Evolutionary conservation across 2,888 invertebrate species (phyloP).

Genomic region (Linnaemya vulpina): DNA sequence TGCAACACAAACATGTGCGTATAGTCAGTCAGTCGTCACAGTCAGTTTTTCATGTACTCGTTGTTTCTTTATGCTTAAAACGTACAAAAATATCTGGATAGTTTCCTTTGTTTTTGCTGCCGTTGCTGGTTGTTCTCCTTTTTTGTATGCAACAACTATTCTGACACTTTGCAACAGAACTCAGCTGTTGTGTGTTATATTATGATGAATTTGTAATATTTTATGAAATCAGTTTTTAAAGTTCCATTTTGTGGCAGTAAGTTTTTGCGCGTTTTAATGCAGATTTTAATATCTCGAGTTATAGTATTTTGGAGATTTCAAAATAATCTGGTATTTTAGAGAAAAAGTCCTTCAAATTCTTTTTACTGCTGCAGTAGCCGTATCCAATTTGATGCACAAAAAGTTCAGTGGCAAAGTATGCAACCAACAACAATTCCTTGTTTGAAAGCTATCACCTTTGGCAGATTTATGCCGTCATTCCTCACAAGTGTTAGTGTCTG

Average conservation of each 20-base stretch:
- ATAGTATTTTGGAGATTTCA: background rate
- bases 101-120: slow-evolving; percentile 39
- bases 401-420: background rate
- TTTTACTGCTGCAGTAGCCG: background rate
- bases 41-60: slow-evolving; percentile 56
- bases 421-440: background rate
- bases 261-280: slow-evolving; percentile 8
- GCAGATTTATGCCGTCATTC: slow-evolving; percentile 8
- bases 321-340: background rate
- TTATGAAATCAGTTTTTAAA: slow-evolving; percentile 55
- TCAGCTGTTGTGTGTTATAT: slow-evolving; percentile 67
- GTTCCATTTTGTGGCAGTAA: slow-evolving; percentile 10
- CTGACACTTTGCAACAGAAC: slow-evolving; percentile 69
- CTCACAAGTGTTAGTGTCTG: slow-evolving; percentile 4
- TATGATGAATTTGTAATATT: slow-evolving; percentile 70
- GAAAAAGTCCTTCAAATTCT: background rate
- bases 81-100: slow-evolving; percentile 28
- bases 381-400: background rate
- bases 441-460: slow-evolving; percentile 4
- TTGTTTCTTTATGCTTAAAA: slow-evolving; percentile 53
- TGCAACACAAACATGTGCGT: slow-evolving; percentile 54
- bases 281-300: background rate
- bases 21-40: slow-evolving; percentile 33
- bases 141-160: slow-evolving; percentile 39
- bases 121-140: slow-evolving; percentile 41